Conservation (phyloP, 2,888 invertebrate species). For the Sialis fuliginosa region DNA sequence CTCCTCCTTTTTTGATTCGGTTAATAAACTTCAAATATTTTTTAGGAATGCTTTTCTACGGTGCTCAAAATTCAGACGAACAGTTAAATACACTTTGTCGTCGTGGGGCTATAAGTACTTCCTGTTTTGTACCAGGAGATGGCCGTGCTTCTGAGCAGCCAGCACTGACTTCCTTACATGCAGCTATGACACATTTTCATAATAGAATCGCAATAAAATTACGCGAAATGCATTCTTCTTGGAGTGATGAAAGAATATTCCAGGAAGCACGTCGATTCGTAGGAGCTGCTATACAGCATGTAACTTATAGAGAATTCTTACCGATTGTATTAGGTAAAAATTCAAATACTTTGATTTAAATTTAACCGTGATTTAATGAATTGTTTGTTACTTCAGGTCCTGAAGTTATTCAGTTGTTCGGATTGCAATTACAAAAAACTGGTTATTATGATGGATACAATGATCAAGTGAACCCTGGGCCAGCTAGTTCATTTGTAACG, state of each 20-base stretch:
- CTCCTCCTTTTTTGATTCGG: no score
- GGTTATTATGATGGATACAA: constrained; percentile 60
- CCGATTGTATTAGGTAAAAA: constrained; percentile 54
- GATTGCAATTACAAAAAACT: constrained; percentile 42
- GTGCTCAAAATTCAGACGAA: no score
- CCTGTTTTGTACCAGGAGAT: constrained; percentile 67
- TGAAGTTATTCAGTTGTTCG: constrained; percentile 59
- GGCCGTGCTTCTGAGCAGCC: constrained; percentile 66
- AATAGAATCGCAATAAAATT: constrained; percentile 55
- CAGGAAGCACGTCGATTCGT: constrained; percentile 72
- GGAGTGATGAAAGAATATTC: constrained; percentile 76
- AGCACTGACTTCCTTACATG: constrained; percentile 56
- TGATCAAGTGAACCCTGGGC: constrained; percentile 47
- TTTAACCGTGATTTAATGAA: no score
- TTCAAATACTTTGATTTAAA: constrained; percentile 1
- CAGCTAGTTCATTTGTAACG: constrained; percentile 62
- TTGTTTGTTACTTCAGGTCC: constrained; percentile 28
- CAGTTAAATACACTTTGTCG: constrained; percentile 38
- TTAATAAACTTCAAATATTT: no score
- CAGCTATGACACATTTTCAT: constrained; percentile 57
- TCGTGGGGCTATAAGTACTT: constrained; percentile 50
- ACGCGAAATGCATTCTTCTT: constrained; percentile 57
- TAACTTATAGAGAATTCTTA: constrained; percentile 67
- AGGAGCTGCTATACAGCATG: constrained; percentile 66
- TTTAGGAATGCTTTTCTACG: constrained; percentile 17